Conservation (phyloP, 2,888 invertebrate genomes). For the Parapristionchus giblindavisi region DNA sequence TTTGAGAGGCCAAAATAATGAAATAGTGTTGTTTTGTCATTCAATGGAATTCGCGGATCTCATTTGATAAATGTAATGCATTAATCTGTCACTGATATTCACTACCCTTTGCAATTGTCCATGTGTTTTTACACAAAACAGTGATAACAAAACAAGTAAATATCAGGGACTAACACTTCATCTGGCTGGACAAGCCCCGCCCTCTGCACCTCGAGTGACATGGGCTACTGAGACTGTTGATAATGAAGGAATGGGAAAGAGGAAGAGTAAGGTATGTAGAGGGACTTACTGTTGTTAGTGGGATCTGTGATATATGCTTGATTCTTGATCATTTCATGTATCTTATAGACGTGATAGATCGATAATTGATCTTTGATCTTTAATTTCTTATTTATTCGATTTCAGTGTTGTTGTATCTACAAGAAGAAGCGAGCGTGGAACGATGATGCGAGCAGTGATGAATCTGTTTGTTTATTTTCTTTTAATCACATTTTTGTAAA, state of each 20-base stretch:
- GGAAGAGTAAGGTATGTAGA: conserved; percentile 40
- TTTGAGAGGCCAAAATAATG: no score
- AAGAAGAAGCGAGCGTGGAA: conserved; percentile 38
- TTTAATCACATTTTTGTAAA: no score
- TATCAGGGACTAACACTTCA: conserved; percentile 2
- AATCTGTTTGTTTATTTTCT: conserved; percentile 24
- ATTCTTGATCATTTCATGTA: no score
- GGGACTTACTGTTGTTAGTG: neutral
- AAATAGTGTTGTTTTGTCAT: neutral
- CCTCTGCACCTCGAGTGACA: conserved; percentile 23
- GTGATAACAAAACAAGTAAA: no score
- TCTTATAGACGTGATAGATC: no score
- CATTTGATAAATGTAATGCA: no score
- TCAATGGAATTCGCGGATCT: neutral
- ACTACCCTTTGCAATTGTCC: no score
- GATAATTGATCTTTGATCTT: no score
- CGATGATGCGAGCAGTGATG: conserved; percentile 37
- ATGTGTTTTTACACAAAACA: no score
- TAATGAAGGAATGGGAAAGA: conserved; percentile 40
- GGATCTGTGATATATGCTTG: neutral
- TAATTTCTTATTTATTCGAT: no score
- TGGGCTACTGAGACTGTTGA: conserved; percentile 39
- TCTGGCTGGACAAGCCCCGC: conserved; percentile 12
- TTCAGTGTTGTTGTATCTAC: conserved; percentile 42
- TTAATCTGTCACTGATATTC: no score